phyloP scores from a whole-genome alignment of 2,888 invertebrate genomes.

The Thera obeliscata region DNA sequence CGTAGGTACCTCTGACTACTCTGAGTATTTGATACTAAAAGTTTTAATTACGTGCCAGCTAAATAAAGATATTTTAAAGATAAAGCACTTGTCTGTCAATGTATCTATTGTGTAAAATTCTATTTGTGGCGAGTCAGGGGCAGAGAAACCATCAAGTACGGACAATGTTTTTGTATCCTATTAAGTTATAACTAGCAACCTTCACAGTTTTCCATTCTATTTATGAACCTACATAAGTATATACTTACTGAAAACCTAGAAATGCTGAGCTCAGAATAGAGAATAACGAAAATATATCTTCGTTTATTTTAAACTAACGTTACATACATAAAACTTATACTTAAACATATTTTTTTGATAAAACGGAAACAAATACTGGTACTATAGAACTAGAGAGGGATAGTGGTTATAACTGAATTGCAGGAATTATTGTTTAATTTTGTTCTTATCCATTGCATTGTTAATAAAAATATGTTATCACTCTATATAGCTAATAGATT shows the following conservation, averaged over 20 bases:
- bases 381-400: constrained; percentile 16
- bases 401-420: constrained; percentile 24
- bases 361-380: constrained; percentile 10
- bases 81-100: constrained; percentile 34
- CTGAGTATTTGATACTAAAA: too few species aligned
- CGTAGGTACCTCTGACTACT: too few species aligned
- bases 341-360: too few species aligned
- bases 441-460: constrained; percentile 23
- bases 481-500: constrained; percentile 5
- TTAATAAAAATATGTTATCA: constrained; percentile 14
- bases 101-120: constrained; percentile 30
- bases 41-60: constrained; percentile 10
- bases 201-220: neutral
- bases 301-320: too few species aligned
- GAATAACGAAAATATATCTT: neutral
- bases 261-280: neutral
- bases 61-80: constrained; percentile 39
- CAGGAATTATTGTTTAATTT: constrained; percentile 37
- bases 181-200: constrained; percentile 10
- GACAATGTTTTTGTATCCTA: constrained; percentile 14
- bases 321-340: too few species aligned
- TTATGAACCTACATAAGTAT: neutral
- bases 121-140: constrained; percentile 22
- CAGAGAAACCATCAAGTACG: constrained; percentile 1
- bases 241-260: neutral